Conservation (phyloP, 2,113 vertebrate species). For the Macquaria australasica region DNA sequence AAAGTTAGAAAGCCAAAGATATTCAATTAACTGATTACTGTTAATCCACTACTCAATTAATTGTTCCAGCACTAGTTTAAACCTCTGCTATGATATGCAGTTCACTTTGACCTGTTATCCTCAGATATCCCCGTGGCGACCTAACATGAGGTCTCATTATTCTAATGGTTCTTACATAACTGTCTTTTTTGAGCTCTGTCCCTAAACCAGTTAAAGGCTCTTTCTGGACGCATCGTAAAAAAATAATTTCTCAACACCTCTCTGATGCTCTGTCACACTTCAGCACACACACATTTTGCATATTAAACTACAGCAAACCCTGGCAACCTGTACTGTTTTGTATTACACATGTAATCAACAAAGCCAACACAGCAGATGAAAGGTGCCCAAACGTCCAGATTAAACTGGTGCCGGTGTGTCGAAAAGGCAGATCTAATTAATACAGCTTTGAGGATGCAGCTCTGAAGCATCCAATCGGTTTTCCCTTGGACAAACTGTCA, state of each 20-base stretch:
- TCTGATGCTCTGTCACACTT: neutral
- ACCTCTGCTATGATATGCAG: neutral
- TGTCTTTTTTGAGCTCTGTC: slow-evolving; percentile 17
- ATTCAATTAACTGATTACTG: neutral
- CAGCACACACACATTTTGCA: neutral
- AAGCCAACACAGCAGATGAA: slow-evolving; percentile 8
- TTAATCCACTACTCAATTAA: neutral
- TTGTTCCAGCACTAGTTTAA: no score
- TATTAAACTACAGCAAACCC: slow-evolving; percentile 11
- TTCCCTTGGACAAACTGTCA: slow-evolving; percentile 40
- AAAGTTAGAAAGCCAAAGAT: no score
- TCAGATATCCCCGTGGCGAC: slow-evolving; percentile 1
- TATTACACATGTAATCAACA: neutral
- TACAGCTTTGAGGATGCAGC: slow-evolving; percentile 7
- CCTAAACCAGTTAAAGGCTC: slow-evolving; percentile 36
- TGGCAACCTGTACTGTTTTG: neutral
- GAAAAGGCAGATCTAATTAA: slow-evolving; percentile 45
- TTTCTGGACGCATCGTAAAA: slow-evolving; percentile 16
- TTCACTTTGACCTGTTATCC: slow-evolving; percentile 4
- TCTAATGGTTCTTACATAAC: slow-evolving; percentile 57
- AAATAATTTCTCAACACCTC: neutral
- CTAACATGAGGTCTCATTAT: slow-evolving; percentile 46
- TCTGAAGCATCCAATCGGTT: slow-evolving; percentile 28
- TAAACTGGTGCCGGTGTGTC: neutral
- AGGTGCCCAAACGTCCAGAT: slow-evolving; percentile 1